A percentile compares a stretch with the other conserved stretches of the same genome.
phyloP scores from a whole-genome alignment of 1,140 invertebrate species.

The Plectus sambesii region DNA sequence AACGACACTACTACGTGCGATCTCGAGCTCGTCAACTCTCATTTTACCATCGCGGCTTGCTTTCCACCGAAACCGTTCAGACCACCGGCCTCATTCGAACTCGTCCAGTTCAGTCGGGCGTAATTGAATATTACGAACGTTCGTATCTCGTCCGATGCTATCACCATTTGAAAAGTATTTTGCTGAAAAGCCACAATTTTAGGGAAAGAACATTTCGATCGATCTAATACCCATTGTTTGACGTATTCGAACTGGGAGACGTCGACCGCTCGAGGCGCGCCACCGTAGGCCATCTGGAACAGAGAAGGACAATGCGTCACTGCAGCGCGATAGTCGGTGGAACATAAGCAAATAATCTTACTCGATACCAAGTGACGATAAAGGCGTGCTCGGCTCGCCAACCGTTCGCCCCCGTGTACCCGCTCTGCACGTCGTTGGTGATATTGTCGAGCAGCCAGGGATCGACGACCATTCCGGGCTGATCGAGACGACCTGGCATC shows the following conservation, averaged over 20 bases:
- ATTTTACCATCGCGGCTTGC: conserved; percentile 20
- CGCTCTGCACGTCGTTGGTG: conserved; percentile 70
- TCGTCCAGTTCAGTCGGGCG: conserved; percentile 72
- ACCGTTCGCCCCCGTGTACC: conserved; percentile 73
- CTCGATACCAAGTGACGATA: conserved; percentile 85
- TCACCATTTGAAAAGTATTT: conserved; percentile 82
- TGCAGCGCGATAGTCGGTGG: conserved; percentile 49
- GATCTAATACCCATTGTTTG: conserved; percentile 26
- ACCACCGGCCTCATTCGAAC: conserved; percentile 51
- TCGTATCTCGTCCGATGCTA: conserved; percentile 46
- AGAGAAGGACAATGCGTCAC: too few species aligned
- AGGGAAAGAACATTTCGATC: conserved; percentile 6
- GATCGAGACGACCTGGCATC: conserved; percentile 42
- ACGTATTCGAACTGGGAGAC: conserved; percentile 24
- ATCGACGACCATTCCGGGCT: conserved; percentile 50
- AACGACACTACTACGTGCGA: conserved; percentile 4
- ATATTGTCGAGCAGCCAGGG: conserved; percentile 43
- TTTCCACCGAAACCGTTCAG: conserved; percentile 58
- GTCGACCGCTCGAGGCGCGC: conserved; percentile 25
- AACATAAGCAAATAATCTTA: conserved; percentile 80
- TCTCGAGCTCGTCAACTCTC: not conserved
- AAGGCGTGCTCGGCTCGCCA: conserved; percentile 73
- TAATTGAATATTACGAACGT: conserved; percentile 92
- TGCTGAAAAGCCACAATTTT: conserved; percentile 55
- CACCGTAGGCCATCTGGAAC: conserved; percentile 27